Evolutionary conservation across 2,888 invertebrate genomes (phyloP), one percentile per base, ranked within the genome.

Genomic region (Conus canariensis): DNA sequence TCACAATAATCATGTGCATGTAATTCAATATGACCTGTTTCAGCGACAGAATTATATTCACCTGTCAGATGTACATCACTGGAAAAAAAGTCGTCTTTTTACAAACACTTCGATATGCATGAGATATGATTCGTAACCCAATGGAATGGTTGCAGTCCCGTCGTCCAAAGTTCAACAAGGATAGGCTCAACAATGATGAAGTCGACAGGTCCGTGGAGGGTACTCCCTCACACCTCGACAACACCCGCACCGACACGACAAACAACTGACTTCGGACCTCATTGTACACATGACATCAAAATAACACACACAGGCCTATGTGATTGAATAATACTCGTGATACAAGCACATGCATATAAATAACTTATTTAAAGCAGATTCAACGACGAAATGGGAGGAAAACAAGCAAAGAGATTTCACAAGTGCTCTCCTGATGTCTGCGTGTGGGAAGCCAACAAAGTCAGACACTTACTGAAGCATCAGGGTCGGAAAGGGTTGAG

Each of bases 71-170:
- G 77, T 5, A 77, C 25, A 83, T 58, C 16, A 83, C 6, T 1
- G 16, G 58, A 19, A 67, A 86, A 86, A 64, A 59, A 86, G 8
- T 85, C 25, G n/a, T 60, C 22, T 59, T 22, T 83, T 83, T 83
- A 85, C 86, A 86, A 67, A 67, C 30, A 86, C 30, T 59, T 86
- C 64, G 86, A 86, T 86, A 86, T 87, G 74, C 87, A 74, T 74
- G 87, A 56, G 67, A 87, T 74, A 87, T 87, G 87, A 87, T 74
- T 70, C 19, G 16, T 9, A 87, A 83, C 56, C 74, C 87, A 74
- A 87, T 87, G 87, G 87, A 87, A 87, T 87, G 87, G 58, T 74
- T 74, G 70, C 60, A 86, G 86, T 86, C 86, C 60, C n/a, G 64
- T 25, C n/a, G 14, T 83, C 25, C 56, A 83, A 19, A 58, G 58